These are phyloP conservation scores for Apis florea DNA, from an alignment of 1,140 invertebrate genomes.

Conservation along the genomic window DNA sequence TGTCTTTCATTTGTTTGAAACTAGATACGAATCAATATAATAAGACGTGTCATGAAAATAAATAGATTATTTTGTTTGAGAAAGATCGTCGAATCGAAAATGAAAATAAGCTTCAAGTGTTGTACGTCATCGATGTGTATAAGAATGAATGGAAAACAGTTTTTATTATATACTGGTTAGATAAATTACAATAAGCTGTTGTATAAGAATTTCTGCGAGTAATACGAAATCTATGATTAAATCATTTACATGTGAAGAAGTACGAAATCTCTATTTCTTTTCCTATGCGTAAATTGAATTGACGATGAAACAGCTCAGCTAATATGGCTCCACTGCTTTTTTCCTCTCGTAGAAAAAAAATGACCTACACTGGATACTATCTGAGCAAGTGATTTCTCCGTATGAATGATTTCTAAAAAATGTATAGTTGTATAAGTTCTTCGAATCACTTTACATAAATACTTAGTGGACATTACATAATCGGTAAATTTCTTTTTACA, in stretches of 20 bases:
- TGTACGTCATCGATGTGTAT: background rate
- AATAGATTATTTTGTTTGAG: slow-evolving; percentile 25
- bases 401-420: slow-evolving; percentile 13
- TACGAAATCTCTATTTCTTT: slow-evolving; percentile 41
- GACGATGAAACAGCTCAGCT: slow-evolving; percentile 52
- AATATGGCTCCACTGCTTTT: slow-evolving; percentile 34
- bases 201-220: slow-evolving; percentile 45
- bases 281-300: slow-evolving; percentile 43
- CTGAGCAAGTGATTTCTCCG: slow-evolving; percentile 36
- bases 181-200: slow-evolving; percentile 57
- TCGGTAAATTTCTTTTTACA: slow-evolving; percentile 54
- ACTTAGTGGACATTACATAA: slow-evolving; percentile 47
- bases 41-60: slow-evolving; percentile 25
- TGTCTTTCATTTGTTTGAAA: slow-evolving; percentile 34
- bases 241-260: slow-evolving; percentile 37
- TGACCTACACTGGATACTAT: slow-evolving; percentile 52
- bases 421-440: background rate
- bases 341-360: slow-evolving; percentile 50
- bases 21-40: slow-evolving; percentile 4
- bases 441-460: slow-evolving; percentile 52
- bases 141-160: slow-evolving; percentile 34
- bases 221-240: slow-evolving; percentile 50
- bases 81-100: slow-evolving; percentile 18
- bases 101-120: background rate
- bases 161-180: slow-evolving; percentile 36